phyloP scores from a whole-genome alignment of 1,140 invertebrate genomes.

The Cephus cinctus region DNA sequence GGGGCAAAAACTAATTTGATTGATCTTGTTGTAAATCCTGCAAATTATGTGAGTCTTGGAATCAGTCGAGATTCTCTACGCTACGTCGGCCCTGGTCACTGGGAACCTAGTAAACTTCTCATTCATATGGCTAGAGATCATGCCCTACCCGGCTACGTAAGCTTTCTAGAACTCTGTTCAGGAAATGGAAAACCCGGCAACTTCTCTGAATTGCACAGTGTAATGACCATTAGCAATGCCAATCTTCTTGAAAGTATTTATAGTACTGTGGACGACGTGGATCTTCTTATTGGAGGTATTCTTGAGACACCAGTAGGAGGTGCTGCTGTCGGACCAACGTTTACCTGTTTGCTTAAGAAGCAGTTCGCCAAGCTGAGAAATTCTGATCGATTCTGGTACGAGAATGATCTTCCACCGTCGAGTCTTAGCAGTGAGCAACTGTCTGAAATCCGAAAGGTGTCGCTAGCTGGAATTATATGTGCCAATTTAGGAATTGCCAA shows the following conservation, averaged over 20 bases:
- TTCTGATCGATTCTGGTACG: constrained; percentile 93
- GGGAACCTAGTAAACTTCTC: constrained; percentile 59
- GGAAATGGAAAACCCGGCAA: constrained; percentile 52
- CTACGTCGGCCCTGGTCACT: constrained; percentile 39
- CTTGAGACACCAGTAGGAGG: constrained; percentile 79
- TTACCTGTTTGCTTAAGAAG: constrained; percentile 77
- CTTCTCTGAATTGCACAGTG: constrained; percentile 67
- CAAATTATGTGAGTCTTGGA: constrained; percentile 42
- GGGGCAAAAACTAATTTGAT: no score
- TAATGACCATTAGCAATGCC: constrained; percentile 60
- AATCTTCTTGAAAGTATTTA: constrained; percentile 67
- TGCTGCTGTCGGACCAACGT: constrained; percentile 81
- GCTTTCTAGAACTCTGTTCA: constrained; percentile 73
- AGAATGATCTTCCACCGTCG: constrained; percentile 90
- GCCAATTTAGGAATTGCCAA: constrained; percentile 67
- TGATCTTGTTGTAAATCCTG: no score
- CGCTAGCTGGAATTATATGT: constrained; percentile 81
- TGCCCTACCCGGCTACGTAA: constrained; percentile 82
- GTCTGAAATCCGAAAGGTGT: constrained; percentile 80
- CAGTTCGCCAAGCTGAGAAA: constrained; percentile 79
- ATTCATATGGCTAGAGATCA: constrained; percentile 83
- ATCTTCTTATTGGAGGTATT: constrained; percentile 81
- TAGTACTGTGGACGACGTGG: constrained; percentile 75
- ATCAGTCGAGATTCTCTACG: constrained; percentile 27
- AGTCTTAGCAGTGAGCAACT: constrained; percentile 81